Evolutionary conservation across 2,797 vertebrate genomes (phyloP), one percentile per base, ranked within the genome.

Genomic region (Spinibarbus caldwelli): DNA sequence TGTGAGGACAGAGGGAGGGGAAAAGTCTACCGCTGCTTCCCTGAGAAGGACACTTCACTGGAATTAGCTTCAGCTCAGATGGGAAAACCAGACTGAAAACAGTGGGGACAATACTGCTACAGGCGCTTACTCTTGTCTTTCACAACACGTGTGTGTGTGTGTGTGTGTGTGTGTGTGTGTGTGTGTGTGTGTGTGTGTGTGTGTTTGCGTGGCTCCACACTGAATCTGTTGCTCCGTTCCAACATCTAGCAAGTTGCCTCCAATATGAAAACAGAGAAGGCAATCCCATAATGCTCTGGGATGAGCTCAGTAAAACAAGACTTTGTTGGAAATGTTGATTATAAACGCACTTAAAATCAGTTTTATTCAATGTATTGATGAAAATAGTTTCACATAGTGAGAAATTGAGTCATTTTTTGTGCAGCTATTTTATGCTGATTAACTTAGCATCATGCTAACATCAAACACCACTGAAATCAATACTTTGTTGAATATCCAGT

Each of bases 11-110:
- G 64, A 71, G 29, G 36, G 49, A 59, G 26, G 36, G 80, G 68
- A 59, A 45, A 72, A 82, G 29, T 70, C 64, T 59, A 78, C 73
- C 21, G 21, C 83, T 84, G 64, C 9, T 78, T 78, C 49, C n/a
- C 66, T 34, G 82, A 77, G 82, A 77, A 66, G 83, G 29, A 78
- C 73, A 78, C 83, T 78, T 70, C 83, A 78, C 14, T 78, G 83
- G 49, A 78, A 78, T 84, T 57, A 78, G 66, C 75, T 78, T 78
- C 75, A 45, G 66, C 64, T 59, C 66, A 71, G 64, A 78, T 84
- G n/a, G 62, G 73, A 34, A 78, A 68, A 57, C 9, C 82, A 68
- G 62, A 64, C 45, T 43, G 62, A 76, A 77, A 78, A 77, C 73
- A 54, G 6, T 41, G 34, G 47, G 52, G 47, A 84, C 36, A 31